Base-by-base conservation (phyloP, 2,888 invertebrate species). In the Junonia oenone region DNA sequence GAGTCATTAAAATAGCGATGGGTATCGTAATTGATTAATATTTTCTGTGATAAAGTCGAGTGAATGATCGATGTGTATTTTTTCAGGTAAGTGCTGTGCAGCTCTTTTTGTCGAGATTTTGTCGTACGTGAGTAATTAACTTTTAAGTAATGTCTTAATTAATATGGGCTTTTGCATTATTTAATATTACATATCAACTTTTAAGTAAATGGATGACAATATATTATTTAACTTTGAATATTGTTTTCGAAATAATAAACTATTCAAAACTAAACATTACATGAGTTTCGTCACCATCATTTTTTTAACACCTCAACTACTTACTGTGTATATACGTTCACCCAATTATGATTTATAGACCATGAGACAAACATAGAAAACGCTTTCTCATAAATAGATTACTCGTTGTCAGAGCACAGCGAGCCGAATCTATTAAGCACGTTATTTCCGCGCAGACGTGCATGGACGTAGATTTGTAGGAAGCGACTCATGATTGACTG, bases 401-500 rank as follows among this genome's bases (percentile, higher is more conserved):
- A 88, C 74, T 78, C 78, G 85, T 81, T 87, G 88, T 87, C 88
- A 85, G 83, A 78, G 77, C 72, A 75, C 76, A 81, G 78, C 26
- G 82, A 85, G 83, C 81, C 76, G 75, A 88, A 88, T 89, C 89
- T 89, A 89, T 89, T 89, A 87, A 86, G 83, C 86, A 81, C 81
- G 81, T 87, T 88, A 90, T 88, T 86, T 89, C 87, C 89, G 85
- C 78, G 78, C 71, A 72, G 73, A 62, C 73, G 29, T 68, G 35
- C 70, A 15, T 22, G 67, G 66, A 61, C 65, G 62, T 55, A 55
- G 35, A 38, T 40, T 11, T 27, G 46, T 37, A 45, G 45, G 55
- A 55, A 49, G 49, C 6, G 55, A 35, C 49, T 45, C n/a, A 17
- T 43, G 35, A 49, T 37, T 45, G 45, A 17, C 4, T 1, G 11